Conservation (phyloP, 2,797 vertebrate genomes). For the Liparis tanakae region DNA sequence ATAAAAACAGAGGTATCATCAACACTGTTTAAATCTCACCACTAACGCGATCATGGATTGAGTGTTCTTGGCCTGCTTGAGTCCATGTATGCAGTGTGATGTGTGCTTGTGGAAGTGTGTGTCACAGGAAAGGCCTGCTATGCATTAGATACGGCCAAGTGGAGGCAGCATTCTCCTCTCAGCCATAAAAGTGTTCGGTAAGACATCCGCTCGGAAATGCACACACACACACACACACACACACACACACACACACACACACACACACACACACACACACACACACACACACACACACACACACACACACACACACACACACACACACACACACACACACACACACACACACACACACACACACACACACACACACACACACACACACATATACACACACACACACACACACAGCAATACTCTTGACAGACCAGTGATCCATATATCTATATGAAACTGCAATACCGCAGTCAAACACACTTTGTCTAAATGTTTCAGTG, state of each 20-base stretch:
- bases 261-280: neutral
- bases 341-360: neutral
- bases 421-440: neutral
- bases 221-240: neutral
- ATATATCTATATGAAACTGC: neutral
- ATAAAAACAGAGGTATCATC: neutral
- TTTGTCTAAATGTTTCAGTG: constrained; percentile 12
- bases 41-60: neutral
- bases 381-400: constrained; percentile 21
- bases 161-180: constrained; percentile 67
- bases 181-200: constrained; percentile 27
- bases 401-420: neutral
- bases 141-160: constrained; percentile 62
- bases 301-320: neutral
- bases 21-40: neutral
- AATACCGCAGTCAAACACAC: constrained; percentile 3
- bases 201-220: constrained; percentile 28
- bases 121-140: constrained; percentile 43
- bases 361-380: neutral
- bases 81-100: constrained; percentile 1
- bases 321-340: neutral
- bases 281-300: neutral
- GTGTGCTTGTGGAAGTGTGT: constrained; percentile 19
- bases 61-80: neutral
- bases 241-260: neutral